Conservation (phyloP, 2,113 vertebrate species). For the Perccottus glenii region DNA sequence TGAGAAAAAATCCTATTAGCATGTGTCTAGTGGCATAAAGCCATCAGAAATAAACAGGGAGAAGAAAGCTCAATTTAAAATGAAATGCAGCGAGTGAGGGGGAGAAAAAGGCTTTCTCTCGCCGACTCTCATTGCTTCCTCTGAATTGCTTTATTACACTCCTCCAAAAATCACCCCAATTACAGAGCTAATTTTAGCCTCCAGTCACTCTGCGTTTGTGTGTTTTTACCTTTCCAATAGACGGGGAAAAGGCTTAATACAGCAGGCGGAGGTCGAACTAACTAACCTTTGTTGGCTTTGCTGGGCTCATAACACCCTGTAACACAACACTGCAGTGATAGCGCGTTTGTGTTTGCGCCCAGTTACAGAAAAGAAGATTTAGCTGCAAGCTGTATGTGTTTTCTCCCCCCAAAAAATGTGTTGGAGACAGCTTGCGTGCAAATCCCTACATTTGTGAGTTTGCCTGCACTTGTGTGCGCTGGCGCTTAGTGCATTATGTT, state of each 20-base stretch:
- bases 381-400: constrained; percentile 17
- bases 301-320: constrained; percentile 26
- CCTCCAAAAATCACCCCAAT: constrained; percentile 68
- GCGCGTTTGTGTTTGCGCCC: constrained; percentile 2
- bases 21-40: constrained; percentile 72
- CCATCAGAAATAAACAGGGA: constrained; percentile 71
- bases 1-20: constrained; percentile 76
- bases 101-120: constrained; percentile 15
- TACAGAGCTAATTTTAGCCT: constrained; percentile 73
- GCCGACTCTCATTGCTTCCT: constrained; percentile 39
- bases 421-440: constrained; percentile 66
- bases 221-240: constrained; percentile 69
- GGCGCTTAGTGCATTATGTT: constrained; percentile 59
- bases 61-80: constrained; percentile 64
- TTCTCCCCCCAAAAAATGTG: constrained; percentile 30
- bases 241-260: constrained; percentile 61
- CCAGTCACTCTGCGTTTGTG: constrained; percentile 46
- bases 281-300: constrained; percentile 54
- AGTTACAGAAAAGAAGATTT: constrained; percentile 19
- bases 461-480: constrained; percentile 38
- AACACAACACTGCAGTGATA: constrained; percentile 12
- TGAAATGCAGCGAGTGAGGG: constrained; percentile 45
- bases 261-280: constrained; percentile 50
- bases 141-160: constrained; percentile 64
- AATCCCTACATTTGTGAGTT: constrained; percentile 60